Conservation (phyloP, 1,140 invertebrate genomes). For the Drosophila parabipectinata region DNA sequence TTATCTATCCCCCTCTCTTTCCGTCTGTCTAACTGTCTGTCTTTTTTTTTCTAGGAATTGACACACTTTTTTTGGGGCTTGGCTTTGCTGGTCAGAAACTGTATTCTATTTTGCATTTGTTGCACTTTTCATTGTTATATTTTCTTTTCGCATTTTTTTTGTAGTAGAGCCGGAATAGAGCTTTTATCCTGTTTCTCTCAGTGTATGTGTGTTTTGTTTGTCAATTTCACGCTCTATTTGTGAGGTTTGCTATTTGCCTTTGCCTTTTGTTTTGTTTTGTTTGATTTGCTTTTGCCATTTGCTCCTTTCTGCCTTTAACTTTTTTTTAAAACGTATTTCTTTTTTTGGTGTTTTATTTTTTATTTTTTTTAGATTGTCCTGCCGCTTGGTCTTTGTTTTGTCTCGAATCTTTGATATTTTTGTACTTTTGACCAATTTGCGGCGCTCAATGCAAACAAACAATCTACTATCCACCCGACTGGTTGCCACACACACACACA, state of each 20-base stretch:
- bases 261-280: slow-evolving; percentile 60
- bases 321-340: slow-evolving; percentile 16
- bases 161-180: neutral
- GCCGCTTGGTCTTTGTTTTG: slow-evolving; percentile 41
- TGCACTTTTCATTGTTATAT: slow-evolving; percentile 28
- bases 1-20: neutral
- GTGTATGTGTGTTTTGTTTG: slow-evolving; percentile 57
- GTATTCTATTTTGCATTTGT: slow-evolving; percentile 47
- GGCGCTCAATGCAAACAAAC: slow-evolving; percentile 77
- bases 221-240: slow-evolving; percentile 81
- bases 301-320: slow-evolving; percentile 13
- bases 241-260: slow-evolving; percentile 78
- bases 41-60: neutral
- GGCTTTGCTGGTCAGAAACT: slow-evolving; percentile 23
- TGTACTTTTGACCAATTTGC: slow-evolving; percentile 82
- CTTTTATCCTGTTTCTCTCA: slow-evolving; percentile 22
- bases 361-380: slow-evolving; percentile 8
- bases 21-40: neutral
- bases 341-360: slow-evolving; percentile 17
- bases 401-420: slow-evolving; percentile 76
- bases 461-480: slow-evolving; percentile 12
- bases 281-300: slow-evolving; percentile 50
- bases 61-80: slow-evolving; percentile 18
- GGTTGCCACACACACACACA: slow-evolving; percentile 28
- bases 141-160: slow-evolving; percentile 41